Evolutionary conservation across 2,797 vertebrate genomes (phyloP).

Genomic region (Myotis daubentonii): DNA sequence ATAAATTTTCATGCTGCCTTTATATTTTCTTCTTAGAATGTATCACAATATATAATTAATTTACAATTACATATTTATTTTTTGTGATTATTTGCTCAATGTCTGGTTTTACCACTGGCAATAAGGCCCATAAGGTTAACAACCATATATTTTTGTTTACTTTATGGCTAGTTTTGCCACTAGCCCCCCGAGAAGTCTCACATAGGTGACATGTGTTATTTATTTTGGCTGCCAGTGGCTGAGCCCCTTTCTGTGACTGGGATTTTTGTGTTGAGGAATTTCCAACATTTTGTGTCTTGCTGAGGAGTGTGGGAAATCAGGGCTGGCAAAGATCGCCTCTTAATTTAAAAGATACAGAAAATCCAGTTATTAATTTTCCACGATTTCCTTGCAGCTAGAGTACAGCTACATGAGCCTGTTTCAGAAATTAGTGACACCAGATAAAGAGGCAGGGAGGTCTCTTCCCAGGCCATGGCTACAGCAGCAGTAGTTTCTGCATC

Average conservation of each 20-base stretch:
- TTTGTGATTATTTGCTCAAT: neutral
- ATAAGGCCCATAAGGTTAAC: neutral
- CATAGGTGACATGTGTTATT: neutral
- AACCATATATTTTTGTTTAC: neutral
- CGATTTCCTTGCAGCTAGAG: neutral
- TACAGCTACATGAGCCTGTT: neutral
- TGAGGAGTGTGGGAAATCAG: neutral
- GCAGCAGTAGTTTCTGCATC: neutral
- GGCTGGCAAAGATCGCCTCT: neutral
- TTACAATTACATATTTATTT: neutral
- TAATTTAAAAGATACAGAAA: neutral
- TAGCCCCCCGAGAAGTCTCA: neutral
- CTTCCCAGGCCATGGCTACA: neutral
- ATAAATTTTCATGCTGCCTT: neutral
- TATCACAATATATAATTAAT: constrained; percentile 30
- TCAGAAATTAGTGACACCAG: neutral
- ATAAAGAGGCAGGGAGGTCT: neutral
- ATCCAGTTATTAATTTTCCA: neutral
- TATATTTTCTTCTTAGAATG: neutral
- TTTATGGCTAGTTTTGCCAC: neutral
- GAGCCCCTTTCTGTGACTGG: neutral
- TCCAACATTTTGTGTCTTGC: neutral
- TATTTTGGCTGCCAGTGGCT: neutral
- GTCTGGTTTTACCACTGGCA: neutral
- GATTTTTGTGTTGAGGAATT: constrained; percentile 8